Evolutionary conservation across 2,888 invertebrate genomes (phyloP).

Genomic region (Camptogramma bilineatum): DNA sequence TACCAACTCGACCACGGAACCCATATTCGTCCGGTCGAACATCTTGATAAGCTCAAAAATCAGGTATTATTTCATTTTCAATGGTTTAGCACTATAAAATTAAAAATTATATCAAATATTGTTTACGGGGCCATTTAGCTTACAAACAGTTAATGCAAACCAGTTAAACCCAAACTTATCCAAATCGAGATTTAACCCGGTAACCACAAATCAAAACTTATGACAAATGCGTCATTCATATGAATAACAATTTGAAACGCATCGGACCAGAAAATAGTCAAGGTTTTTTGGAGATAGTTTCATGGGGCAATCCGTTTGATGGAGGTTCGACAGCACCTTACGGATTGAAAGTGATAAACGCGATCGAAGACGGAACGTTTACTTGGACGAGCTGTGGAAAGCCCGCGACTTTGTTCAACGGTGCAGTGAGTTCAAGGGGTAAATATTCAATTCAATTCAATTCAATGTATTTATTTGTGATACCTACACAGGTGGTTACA

Average conservation of each 20-base stretch:
- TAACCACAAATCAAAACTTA: not conserved
- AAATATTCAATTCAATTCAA: too few species aligned
- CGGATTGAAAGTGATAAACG: constrained; percentile 24
- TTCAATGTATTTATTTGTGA: too few species aligned
- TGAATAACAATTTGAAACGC: constrained; percentile 19
- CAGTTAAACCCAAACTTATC: not conserved
- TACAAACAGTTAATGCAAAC: not conserved
- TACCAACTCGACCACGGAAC: too few species aligned
- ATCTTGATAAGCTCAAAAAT: too few species aligned
- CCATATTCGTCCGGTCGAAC: too few species aligned
- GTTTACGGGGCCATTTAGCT: too few species aligned
- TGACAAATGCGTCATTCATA: constrained; percentile 1
- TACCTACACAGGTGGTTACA: too few species aligned
- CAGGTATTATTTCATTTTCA: too few species aligned
- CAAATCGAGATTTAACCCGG: not conserved
- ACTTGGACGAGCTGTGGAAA: not conserved
- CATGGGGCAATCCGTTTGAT: constrained; percentile 30
- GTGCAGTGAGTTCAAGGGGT: too few species aligned
- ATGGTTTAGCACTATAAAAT: too few species aligned
- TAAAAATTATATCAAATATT: too few species aligned
- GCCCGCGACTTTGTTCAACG: not conserved
- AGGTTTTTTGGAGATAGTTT: constrained; percentile 23
- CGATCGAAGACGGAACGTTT: constrained; percentile 22
- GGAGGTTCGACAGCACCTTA: constrained; percentile 30
- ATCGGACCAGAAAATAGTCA: constrained; percentile 18